Conservation (phyloP, 2,113 vertebrate species). For the Clarias macrocephalus region DNA sequence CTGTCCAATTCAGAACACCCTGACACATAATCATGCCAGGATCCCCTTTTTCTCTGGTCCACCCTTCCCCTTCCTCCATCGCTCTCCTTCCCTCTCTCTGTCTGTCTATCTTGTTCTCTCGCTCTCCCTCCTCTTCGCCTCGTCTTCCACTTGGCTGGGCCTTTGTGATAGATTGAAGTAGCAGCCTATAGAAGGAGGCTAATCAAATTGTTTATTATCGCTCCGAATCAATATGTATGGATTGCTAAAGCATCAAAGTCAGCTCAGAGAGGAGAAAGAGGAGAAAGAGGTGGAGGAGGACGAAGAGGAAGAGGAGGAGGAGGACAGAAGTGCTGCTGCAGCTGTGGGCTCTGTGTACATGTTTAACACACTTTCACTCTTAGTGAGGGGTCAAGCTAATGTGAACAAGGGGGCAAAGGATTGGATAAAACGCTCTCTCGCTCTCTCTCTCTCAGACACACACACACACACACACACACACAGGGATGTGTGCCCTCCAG, state of each 20-base stretch:
- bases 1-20: conserved; percentile 99
- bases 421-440: conserved; percentile 53
- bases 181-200: conserved; percentile 98
- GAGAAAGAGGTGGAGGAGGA: conserved; percentile 3
- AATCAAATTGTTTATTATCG: conserved; percentile 99
- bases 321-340: conserved; percentile 79
- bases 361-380: conserved; percentile 80
- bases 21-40: conserved; percentile 97
- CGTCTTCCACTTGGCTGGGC: conserved; percentile 89
- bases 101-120: conserved; percentile 69
- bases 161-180: conserved; percentile 97
- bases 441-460: neutral
- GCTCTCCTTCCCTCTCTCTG: conserved; percentile 51
- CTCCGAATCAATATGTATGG: conserved; percentile 99
- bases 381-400: conserved; percentile 76
- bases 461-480: conserved; percentile 42
- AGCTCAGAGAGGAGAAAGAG: conserved; percentile 77
- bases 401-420: conserved; percentile 57
- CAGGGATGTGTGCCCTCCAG: conserved; percentile 65
- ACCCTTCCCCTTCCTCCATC: conserved; percentile 46
- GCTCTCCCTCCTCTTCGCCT: conserved; percentile 71
- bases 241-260: conserved; percentile 99
- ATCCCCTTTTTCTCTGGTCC: conserved; percentile 90
- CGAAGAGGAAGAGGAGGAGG: conserved; percentile 73
- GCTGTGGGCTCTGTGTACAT: conserved; percentile 64